Conservation (phyloP, 2,888 invertebrate genomes). For the Doris montereyensis region DNA sequence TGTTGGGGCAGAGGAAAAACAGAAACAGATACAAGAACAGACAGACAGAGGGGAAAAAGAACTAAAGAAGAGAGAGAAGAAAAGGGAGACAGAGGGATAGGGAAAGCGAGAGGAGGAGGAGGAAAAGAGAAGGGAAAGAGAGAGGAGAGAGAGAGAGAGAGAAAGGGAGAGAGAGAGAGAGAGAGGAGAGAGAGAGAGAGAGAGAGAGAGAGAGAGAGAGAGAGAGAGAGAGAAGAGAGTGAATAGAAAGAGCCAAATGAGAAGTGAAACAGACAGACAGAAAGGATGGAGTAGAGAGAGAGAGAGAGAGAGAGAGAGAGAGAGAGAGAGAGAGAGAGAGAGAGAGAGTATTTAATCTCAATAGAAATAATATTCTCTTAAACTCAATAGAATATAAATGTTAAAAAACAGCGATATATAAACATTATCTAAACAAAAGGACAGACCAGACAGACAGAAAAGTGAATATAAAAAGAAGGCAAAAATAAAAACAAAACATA, state of each 20-base stretch:
- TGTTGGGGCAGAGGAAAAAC: too few relatives aligned
- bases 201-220: constrained; percentile 21
- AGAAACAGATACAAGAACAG: neutral
- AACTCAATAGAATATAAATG: too few relatives aligned
- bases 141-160: constrained; percentile 1
- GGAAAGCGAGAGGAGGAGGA: neutral
- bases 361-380: too few relatives aligned
- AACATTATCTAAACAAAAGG: too few relatives aligned
- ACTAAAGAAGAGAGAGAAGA: neutral
- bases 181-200: neutral
- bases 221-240: constrained; percentile 17
- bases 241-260: constrained; percentile 5
- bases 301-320: neutral
- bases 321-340: neutral
- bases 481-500: too few relatives aligned
- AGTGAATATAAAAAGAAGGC: too few relatives aligned
- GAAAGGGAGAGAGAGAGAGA: neutral
- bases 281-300: neutral
- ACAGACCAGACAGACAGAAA: too few relatives aligned
- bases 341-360: too few relatives aligned
- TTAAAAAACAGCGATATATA: too few relatives aligned
- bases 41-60: neutral
- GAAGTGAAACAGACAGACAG: constrained; percentile 20
- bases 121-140: neutral
- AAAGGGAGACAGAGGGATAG: neutral